These are phyloP conservation scores for Mesoligia furuncula DNA, from an alignment of 2,888 invertebrate genomes.

Conservation along the genomic window DNA sequence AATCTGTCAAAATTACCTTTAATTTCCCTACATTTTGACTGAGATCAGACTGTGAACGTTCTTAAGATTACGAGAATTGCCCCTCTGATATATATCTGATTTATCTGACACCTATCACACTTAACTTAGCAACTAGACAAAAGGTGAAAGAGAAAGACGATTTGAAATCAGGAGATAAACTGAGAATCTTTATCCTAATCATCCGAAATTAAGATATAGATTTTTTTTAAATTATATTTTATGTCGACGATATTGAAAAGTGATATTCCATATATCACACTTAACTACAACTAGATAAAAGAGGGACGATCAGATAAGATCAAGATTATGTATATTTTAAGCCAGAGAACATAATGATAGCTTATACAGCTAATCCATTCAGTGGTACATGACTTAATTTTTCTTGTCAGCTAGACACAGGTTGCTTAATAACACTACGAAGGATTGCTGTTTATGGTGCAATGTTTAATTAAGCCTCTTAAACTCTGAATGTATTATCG, in stretches of 20 bases:
- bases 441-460: neutral
- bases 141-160: neutral
- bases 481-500: neutral
- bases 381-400: neutral
- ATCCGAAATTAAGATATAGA: neutral
- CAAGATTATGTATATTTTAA: neutral
- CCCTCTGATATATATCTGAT: neutral
- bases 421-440: constrained; percentile 7
- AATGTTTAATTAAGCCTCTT: neutral
- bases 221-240: neutral
- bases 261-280: neutral
- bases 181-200: neutral
- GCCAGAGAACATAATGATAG: neutral
- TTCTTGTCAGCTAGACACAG: constrained; percentile 1
- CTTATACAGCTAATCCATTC: neutral
- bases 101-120: neutral
- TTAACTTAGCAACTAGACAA: neutral
- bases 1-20: too few species aligned
- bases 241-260: neutral
- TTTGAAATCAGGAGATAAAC: neutral
- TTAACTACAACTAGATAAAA: neutral
- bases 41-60: too few species aligned
- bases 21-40: too few species aligned
- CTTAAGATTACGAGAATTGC: too few species aligned
- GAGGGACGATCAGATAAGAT: neutral